Conservation (phyloP, 1,140 invertebrate genomes). For the Caenorhabditis latens region DNA sequence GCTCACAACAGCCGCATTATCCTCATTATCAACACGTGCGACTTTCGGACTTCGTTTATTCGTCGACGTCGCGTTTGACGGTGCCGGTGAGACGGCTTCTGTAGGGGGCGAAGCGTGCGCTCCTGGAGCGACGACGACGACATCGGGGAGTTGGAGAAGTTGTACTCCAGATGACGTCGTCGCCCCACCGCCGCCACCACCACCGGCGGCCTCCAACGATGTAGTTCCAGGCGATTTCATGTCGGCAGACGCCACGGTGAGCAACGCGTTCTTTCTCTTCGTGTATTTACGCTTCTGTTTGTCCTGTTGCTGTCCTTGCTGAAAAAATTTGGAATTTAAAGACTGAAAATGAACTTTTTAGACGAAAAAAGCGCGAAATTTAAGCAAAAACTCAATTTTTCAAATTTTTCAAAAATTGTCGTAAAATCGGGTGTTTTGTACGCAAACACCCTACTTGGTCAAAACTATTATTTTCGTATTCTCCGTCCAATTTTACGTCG, state of each 20-base stretch:
- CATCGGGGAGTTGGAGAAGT: no score
- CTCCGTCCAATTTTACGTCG: no score
- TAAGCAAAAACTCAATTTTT: no score
- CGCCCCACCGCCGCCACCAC: no score
- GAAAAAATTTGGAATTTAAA: no score
- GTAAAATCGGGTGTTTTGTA: neutral
- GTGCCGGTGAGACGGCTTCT: neutral
- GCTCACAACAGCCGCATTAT: neutral
- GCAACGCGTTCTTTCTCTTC: neutral
- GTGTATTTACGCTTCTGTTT: slow-evolving; percentile 41
- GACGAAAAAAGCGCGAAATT: no score
- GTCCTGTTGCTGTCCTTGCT: no score
- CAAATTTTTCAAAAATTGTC: neutral
- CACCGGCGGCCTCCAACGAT: neutral
- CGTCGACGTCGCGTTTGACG: neutral
- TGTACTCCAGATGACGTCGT: neutral
- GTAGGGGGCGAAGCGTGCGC: neutral
- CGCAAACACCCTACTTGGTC: neutral
- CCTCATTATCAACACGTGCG: neutral
- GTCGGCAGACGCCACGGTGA: neutral
- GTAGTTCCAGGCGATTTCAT: slow-evolving; percentile 29
- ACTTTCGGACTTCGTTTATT: neutral
- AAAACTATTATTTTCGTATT: no score
- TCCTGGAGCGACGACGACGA: neutral
- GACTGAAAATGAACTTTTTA: no score